A percentile compares a stretch with the other conserved stretches of the same genome.
Evolutionary conservation across 2,113 vertebrate species (phyloP).

Genomic region (Sinocyclocheilus maitianheensis): DNA sequence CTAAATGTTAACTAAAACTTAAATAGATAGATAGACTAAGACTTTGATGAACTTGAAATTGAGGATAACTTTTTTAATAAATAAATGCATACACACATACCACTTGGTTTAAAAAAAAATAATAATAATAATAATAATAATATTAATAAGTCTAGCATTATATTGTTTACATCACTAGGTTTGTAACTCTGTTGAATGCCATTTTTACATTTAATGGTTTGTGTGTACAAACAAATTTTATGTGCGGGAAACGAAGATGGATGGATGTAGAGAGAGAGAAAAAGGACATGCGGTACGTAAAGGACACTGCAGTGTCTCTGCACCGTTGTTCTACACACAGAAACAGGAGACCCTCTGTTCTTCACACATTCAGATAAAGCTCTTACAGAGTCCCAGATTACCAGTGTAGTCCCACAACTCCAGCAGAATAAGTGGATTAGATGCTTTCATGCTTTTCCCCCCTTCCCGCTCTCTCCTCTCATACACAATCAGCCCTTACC

Average conservation of each 20-base stretch:
- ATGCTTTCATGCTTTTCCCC: neutral
- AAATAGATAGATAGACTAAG: too few species aligned
- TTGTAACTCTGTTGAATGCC: neutral
- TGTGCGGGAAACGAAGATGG: neutral
- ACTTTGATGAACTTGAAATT: too few species aligned
- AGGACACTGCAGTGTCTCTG: neutral
- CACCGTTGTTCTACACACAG: neutral
- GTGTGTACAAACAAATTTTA: too few species aligned
- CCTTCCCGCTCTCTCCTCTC: neutral
- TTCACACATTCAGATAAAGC: neutral
- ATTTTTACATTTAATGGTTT: neutral
- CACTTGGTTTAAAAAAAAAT: too few species aligned
- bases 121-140: too few species aligned
- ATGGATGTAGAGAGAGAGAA: neutral
- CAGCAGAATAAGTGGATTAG: conserved; percentile 31
- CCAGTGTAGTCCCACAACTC: conserved; percentile 13
- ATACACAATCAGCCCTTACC: conserved; percentile 8
- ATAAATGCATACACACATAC: too few species aligned
- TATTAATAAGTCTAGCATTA: neutral
- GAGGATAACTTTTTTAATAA: too few species aligned
- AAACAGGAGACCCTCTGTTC: neutral
- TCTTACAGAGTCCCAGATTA: conserved; percentile 23
- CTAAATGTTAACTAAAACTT: too few species aligned
- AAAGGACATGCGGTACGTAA: neutral
- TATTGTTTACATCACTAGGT: neutral